Evolutionary conservation across 2,888 invertebrate species (phyloP).

Genomic region (Torymus aiolomorphi): DNA sequence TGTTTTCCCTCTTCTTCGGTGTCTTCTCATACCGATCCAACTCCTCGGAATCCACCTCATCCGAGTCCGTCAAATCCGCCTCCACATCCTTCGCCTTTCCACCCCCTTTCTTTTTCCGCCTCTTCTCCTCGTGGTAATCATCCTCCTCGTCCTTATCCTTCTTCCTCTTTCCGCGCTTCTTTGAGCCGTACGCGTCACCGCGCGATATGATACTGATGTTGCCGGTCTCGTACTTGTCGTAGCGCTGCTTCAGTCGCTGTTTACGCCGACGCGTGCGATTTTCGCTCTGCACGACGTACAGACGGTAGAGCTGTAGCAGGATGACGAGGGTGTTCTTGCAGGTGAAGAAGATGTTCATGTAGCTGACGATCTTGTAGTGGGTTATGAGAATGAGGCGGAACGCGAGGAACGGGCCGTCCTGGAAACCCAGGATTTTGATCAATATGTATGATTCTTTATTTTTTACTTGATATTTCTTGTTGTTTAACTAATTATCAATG

Average conservation of each 20-base stretch:
- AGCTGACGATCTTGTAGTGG: constrained; percentile 91
- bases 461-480: no score
- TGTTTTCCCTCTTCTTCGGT: constrained; percentile 54
- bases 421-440: constrained; percentile 64
- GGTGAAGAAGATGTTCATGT: constrained; percentile 97
- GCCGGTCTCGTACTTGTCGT: constrained; percentile 61
- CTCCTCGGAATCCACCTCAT: constrained; percentile 65
- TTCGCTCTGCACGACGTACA: constrained; percentile 88
- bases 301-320: constrained; percentile 88
- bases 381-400: constrained; percentile 91
- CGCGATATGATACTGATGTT: constrained; percentile 71
- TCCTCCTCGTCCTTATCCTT: constrained; percentile 1
- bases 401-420: constrained; percentile 92
- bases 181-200: constrained; percentile 43
- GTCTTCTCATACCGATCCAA: constrained; percentile 66
- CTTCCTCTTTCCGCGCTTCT: constrained; percentile 5
- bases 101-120: constrained; percentile 49
- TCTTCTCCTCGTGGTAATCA: constrained; percentile 57
- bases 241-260: constrained; percentile 60
- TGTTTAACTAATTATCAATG: no score
- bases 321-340: constrained; percentile 94
- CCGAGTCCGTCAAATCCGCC: constrained; percentile 64
- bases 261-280: constrained; percentile 73
- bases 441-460: no score
- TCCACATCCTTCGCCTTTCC: constrained; percentile 59